Evolutionary conservation across 2,113 vertebrate species (phyloP), one percentile per base, ranked within the genome.

Genomic region (Scytalopus superciliaris): DNA sequence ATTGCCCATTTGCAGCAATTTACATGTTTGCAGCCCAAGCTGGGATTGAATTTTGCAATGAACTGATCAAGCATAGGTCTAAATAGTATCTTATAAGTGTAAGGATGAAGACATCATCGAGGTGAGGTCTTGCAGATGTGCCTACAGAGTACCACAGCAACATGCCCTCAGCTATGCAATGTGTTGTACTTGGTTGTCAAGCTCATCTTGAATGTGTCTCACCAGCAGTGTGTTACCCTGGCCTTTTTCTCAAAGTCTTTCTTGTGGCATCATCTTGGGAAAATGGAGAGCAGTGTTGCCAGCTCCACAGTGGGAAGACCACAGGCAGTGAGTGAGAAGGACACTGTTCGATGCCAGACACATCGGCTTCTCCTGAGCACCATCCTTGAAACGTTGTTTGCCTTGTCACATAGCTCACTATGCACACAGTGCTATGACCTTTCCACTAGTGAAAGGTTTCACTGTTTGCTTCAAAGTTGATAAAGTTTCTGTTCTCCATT

Each of bases 131-230:
- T 40, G 35, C 6, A 74, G 9, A 11, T 30, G 37, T 23, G 37
- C 19, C n/a, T 37, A 21, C 1, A 0, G 9, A 30, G 17, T 28
- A 44, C 25, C 27, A 68, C 33, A 89, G 19, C 16, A 80, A 40
- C 6, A 9, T 6, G n/a, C 6, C 18, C n/a, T 44, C 19, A 27
- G 24, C 24, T 64, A 42, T 1, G 1, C 31, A 27, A 24, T 1
- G 12, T 47, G 30, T 12, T 73, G 31, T 67, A 14, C 10, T 52
- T 49, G 47, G 14, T 39, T 75, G 37, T 35, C 30, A 33, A 39
- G n/a, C 6, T 44, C 3, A 0, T 23, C 47, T 47, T 52, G 42
- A n/a, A 62, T 13, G 3, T 72, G 10, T 62, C 21, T 68, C 16
- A 42, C 12, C 22, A 52, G 57, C 16, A 53, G 2, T 33, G 14